phyloP scores from a whole-genome alignment of 2,888 invertebrate genomes.

The Biston stratarius region DNA sequence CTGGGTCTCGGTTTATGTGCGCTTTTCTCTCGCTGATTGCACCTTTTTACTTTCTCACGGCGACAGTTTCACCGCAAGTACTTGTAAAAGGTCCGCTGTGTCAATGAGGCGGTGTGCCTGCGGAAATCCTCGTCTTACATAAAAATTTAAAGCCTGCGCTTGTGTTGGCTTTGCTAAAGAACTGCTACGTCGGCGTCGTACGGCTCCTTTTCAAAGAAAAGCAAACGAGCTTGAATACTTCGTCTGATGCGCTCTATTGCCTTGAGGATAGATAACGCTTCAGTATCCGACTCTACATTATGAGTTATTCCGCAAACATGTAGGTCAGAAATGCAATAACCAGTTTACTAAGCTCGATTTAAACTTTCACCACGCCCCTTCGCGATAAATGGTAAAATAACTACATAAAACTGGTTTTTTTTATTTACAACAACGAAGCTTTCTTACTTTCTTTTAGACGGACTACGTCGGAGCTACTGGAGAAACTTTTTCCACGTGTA shows the following conservation, averaged over 20 bases:
- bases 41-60: constrained; percentile 79
- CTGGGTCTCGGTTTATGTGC: constrained; percentile 57
- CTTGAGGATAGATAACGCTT: constrained; percentile 27
- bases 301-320: constrained; percentile 35
- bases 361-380: constrained; percentile 70
- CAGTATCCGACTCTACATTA: constrained; percentile 29
- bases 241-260: constrained; percentile 14
- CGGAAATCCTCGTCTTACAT: constrained; percentile 53
- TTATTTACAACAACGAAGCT: constrained; percentile 42
- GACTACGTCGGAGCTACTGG: constrained; percentile 20
- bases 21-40: constrained; percentile 82
- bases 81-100: constrained; percentile 50
- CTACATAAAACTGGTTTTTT: constrained; percentile 67
- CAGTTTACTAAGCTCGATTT: constrained; percentile 62
- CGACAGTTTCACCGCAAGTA: constrained; percentile 62
- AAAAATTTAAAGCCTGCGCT: constrained; percentile 36
- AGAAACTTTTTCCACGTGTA: constrained; percentile 29
- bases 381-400: constrained; percentile 61
- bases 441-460: constrained; percentile 51
- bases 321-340: constrained; percentile 57
- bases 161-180: constrained; percentile 33
- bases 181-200: constrained; percentile 14
- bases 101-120: constrained; percentile 58
- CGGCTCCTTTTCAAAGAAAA: constrained; percentile 28
- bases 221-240: constrained; percentile 11